Evolutionary conservation across 2,888 invertebrate species (phyloP), one percentile per base, ranked within the genome.

Genomic region (Temnothorax unifasciatus): DNA sequence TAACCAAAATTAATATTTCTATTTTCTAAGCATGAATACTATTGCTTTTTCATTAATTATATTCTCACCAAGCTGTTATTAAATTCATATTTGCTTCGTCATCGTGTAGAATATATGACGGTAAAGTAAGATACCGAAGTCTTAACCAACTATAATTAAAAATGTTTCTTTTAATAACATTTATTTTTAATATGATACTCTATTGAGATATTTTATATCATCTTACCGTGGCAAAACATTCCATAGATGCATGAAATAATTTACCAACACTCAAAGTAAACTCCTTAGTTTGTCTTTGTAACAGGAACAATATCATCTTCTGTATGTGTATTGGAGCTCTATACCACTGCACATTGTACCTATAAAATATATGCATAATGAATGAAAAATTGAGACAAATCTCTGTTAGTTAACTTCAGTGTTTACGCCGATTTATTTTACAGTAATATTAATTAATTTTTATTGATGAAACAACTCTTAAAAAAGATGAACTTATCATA

Each of bases 311-410:
- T 52, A 77, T 44, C 15, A 77, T 54, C n/a, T 6, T 77, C 4
- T 77, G 68, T 54, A 77, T 29, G 6, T 44, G 13, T 29, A 77
- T 29, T 0, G 77, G 68, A 15, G 44, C 15, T 11, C 25, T 44
- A 13, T 77, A 77, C 77, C 68, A 77, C 0, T 34, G 25, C n/a
- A 44, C n/a, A 0, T 68, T 68, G 18, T 68, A 77, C 2, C 77
- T 77, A 68, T 1, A 1, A n/a, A 57, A 21, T 8, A 15, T 1
- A 47, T 34, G 34, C 8, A 61, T 13, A 15, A 29, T 0, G 1
- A 11, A 59, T 18, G 1, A 3, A 1, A 59, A 34, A 11, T 47
- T 3, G 9, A 41, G n/a, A 71, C 5, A 18, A 0, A 3, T 25
- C 41, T 25, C 5, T 6, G 13, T 73, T 38, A 15, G 15, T 34